Percentiles rank a stretch among this genome's conserved stretches.
These are phyloP conservation scores for Aphidius colemani DNA, from an alignment of 2,888 invertebrate species.

Conservation along the genomic window DNA sequence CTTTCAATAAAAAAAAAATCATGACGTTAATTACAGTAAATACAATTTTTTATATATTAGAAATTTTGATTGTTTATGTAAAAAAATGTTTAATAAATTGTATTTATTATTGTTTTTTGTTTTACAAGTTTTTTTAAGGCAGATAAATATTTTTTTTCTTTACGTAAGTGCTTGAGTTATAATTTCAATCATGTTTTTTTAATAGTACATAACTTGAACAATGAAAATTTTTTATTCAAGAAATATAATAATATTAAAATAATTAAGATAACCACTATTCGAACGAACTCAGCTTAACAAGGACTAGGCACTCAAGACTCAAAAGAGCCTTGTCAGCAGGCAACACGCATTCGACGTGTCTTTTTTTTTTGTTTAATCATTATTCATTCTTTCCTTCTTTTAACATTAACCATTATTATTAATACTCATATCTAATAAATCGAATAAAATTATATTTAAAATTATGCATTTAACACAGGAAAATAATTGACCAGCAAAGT, in stretches of 20 bases:
- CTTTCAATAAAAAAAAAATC: no score
- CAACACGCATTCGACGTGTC: conserved; percentile 4
- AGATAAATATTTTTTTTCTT: no score
- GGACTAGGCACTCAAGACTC: conserved; percentile 52
- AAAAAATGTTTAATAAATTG: no score
- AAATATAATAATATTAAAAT: conserved; percentile 26
- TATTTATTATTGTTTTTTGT: no score
- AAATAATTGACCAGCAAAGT: neutral
- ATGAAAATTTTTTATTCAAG: neutral
- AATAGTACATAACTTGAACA: neutral
- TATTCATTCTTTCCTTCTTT: no score
- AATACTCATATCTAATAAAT: neutral
- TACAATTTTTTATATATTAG: no score
- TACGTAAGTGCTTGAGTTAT: no score
- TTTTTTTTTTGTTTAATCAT: neutral
- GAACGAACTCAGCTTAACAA: conserved; percentile 34
- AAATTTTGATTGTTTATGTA: no score
- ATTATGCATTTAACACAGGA: conserved; percentile 4
- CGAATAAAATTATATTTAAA: conserved; percentile 10
- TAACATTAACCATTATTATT: no score
- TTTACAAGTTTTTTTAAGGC: no score
- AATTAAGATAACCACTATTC: conserved; percentile 19
- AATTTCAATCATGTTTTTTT: no score
- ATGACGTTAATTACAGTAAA: no score
- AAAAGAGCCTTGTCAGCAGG: conserved; percentile 21